Conservation (phyloP, 23 tunicate species). For the Ascidia mentula region DNA sequence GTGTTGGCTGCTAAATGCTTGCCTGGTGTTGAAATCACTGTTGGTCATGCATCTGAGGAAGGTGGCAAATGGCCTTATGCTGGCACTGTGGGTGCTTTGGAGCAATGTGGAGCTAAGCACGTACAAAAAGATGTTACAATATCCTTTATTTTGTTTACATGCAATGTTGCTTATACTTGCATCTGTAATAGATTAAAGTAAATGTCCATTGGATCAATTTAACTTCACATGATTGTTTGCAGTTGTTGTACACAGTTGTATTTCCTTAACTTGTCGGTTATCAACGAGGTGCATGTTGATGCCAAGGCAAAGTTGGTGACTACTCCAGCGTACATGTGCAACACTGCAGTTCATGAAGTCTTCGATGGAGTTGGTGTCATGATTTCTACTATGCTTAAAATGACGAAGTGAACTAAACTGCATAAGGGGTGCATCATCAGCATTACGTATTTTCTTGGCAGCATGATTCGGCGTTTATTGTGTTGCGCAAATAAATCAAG, state of each 20-base stretch:
- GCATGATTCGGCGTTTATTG: too few species aligned
- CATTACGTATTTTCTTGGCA: too few species aligned
- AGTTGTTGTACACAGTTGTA: too few species aligned
- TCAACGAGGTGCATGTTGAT: conserved; percentile 71
- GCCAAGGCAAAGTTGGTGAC: conserved; percentile 56
- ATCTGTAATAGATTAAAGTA: too few species aligned
- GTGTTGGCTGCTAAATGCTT: conserved; percentile 81
- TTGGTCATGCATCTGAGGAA: conserved; percentile 57
- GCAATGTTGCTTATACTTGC: too few species aligned
- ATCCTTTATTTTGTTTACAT: conserved; percentile 69
- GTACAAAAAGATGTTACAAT: conserved; percentile 64
- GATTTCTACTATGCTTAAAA: conserved; percentile 33
- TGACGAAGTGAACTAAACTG: background rate
- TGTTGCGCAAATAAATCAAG: background rate
- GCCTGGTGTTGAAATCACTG: conserved; percentile 78
- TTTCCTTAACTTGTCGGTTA: too few species aligned
- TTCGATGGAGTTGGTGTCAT: conserved; percentile 71
- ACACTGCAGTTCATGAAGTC: conserved; percentile 48
- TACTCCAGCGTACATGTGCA: conserved; percentile 84
- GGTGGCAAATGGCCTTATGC: conserved; percentile 92
- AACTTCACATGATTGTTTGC: too few species aligned
- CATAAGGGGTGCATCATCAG: background rate
- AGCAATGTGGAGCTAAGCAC: conserved; percentile 81
- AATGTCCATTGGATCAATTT: too few species aligned
- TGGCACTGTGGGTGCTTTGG: conserved; percentile 70